Evolutionary conservation across 2,113 vertebrate genomes (phyloP).

Genomic region (Micromys minutus): DNA sequence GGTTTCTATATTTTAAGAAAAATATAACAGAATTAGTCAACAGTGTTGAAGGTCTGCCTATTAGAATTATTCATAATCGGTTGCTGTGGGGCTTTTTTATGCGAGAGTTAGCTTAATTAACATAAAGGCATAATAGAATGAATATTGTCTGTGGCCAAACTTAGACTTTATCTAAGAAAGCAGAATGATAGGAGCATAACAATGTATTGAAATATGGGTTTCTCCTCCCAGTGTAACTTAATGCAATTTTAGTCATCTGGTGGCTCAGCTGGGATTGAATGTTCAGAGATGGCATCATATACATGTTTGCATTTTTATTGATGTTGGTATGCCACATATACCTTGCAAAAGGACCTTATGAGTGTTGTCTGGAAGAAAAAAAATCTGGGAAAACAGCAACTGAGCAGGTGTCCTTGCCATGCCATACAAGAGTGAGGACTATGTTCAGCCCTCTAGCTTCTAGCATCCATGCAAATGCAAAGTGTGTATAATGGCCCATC

Average conservation of each 20-base stretch:
- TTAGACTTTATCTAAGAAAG: background rate
- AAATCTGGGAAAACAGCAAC: background rate
- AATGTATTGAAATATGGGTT: background rate
- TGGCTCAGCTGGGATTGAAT: background rate
- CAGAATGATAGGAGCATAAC: background rate
- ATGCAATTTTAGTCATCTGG: background rate
- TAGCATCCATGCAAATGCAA: background rate
- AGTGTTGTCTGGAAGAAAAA: background rate
- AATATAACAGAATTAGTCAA: background rate
- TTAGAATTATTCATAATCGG: background rate
- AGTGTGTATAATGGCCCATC: background rate
- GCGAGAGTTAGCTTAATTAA: background rate
- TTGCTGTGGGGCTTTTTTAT: background rate
- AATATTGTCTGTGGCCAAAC: background rate
- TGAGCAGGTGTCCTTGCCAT: background rate
- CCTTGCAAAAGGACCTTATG: slow-evolving; percentile 2
- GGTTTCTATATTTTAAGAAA: background rate
- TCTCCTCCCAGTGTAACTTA: background rate
- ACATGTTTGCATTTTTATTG: background rate
- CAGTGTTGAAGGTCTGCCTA: background rate
- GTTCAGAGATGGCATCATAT: background rate
- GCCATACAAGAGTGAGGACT: background rate
- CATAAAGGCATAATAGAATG: background rate
- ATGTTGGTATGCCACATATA: background rate
- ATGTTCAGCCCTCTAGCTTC: background rate